These are phyloP conservation scores for Thereva unica DNA, from an alignment of 2,888 invertebrate genomes.

Conservation along the genomic window DNA sequence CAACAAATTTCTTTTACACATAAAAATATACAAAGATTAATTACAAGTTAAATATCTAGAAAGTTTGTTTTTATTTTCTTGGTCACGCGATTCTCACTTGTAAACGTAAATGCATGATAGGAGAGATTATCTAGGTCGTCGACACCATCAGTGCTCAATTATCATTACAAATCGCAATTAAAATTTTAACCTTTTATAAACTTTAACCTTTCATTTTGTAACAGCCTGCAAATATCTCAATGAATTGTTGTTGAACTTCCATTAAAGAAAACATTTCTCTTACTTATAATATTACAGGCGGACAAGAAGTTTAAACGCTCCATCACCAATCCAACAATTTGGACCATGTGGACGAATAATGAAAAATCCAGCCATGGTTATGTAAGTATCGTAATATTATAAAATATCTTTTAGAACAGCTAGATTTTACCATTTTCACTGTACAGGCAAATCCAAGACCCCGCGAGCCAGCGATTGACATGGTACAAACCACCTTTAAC, in stretches of 20 bases:
- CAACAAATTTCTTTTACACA: no score
- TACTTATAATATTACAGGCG: constrained; percentile 75
- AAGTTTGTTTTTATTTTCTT: no score
- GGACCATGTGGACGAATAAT: constrained; percentile 98
- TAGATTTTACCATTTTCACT: background rate
- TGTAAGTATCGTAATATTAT: constrained; percentile 70
- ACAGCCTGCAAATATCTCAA: no score
- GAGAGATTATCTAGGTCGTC: no score
- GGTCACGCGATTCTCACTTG: no score
- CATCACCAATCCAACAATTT: constrained; percentile 94
- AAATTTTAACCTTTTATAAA: no score
- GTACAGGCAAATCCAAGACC: constrained; percentile 92
- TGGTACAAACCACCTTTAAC: constrained; percentile 97
- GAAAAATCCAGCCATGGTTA: constrained; percentile 95
- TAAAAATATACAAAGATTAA: no score
- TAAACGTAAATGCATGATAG: no score
- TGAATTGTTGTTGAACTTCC: constrained; percentile 4
- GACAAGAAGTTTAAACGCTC: constrained; percentile 93
- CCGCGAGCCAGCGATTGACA: constrained; percentile 91
- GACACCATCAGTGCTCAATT: no score
- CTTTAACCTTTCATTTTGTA: no score
- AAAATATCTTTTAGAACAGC: background rate
- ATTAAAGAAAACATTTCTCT: constrained; percentile 30
- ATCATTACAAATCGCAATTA: no score
- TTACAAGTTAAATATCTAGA: no score